These are phyloP conservation scores for Penaeus chinensis DNA, from an alignment of 1,140 invertebrate species.

Conservation along the genomic window DNA sequence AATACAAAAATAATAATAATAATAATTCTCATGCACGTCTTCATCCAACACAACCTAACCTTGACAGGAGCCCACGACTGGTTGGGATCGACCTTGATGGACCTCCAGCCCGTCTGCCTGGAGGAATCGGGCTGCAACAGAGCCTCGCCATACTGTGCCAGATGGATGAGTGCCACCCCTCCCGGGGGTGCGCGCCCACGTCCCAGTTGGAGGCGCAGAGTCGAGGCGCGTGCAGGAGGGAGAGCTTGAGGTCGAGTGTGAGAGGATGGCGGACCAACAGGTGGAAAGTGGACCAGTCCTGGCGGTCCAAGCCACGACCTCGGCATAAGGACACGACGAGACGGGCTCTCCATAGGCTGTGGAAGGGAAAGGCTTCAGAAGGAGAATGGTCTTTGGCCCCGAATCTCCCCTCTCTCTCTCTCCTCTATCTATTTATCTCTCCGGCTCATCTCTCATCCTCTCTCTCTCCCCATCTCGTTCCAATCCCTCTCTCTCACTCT, in stretches of 20 bases:
- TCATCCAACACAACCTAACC: conserved; percentile 14
- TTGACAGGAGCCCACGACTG: conserved; percentile 60
- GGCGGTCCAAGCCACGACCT: conserved; percentile 61
- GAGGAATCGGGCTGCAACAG: conserved; percentile 52
- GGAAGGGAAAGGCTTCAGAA: not conserved
- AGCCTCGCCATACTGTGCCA: conserved; percentile 53
- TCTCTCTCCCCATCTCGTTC: too few species aligned
- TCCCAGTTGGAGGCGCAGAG: conserved; percentile 53
- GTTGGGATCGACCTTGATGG: conserved; percentile 35
- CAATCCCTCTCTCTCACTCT: too few species aligned
- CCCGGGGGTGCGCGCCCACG: conserved; percentile 45
- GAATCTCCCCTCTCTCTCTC: too few species aligned
- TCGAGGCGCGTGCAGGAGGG: conserved; percentile 60
- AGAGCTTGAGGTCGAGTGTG: conserved; percentile 59
- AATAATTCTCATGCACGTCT: not conserved
- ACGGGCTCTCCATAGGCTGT: conserved; percentile 60
- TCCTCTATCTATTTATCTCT: too few species aligned
- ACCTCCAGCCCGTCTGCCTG: conserved; percentile 48
- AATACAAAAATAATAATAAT: not conserved
- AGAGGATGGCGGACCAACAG: conserved; percentile 61
- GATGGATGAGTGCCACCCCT: conserved; percentile 57
- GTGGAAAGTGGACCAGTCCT: conserved; percentile 63
- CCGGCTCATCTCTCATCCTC: too few species aligned
- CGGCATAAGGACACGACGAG: conserved; percentile 61
- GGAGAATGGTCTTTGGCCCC: not conserved